These are phyloP conservation scores for Albula glossodonta DNA, from an alignment of 2,113 vertebrate species.

Conservation along the genomic window DNA sequence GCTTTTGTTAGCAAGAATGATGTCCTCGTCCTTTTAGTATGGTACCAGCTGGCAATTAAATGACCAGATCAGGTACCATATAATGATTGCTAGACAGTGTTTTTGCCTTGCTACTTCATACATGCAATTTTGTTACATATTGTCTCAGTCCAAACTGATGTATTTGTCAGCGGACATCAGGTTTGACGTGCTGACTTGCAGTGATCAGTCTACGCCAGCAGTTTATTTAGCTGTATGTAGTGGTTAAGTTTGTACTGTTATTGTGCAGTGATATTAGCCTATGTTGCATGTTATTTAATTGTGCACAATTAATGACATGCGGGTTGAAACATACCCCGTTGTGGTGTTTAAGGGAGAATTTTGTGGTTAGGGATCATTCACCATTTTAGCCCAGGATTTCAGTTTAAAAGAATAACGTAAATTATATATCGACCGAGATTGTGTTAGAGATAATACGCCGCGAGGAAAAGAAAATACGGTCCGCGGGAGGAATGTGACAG, in stretches of 20 bases:
- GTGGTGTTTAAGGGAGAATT: background rate
- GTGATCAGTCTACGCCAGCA: background rate
- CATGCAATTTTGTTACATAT: conserved; percentile 10
- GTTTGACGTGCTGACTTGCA: background rate
- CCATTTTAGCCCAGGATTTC: background rate
- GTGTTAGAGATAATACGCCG: background rate
- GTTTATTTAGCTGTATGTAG: background rate
- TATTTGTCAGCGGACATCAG: conserved; percentile 18
- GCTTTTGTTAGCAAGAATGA: background rate
- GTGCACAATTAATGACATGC: background rate
- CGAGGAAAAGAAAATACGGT: conserved; percentile 21
- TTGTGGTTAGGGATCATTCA: background rate
- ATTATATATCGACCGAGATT: conserved; percentile 1
- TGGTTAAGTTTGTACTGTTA: background rate
- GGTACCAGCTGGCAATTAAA: background rate
- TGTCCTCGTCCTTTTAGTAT: background rate
- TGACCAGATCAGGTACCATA: background rate
- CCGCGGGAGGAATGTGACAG: conserved; percentile 42
- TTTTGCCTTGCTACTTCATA: conserved; percentile 10
- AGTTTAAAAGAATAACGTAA: conserved; percentile 5
- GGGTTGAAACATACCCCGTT: background rate
- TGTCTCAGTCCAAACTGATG: background rate
- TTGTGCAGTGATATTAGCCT: background rate
- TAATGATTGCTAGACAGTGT: background rate
- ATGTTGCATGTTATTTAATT: background rate